Evolutionary conservation across 2,797 vertebrate species (phyloP), one percentile per base, ranked within the genome.

Genomic region (Micromesistius poutassou): DNA sequence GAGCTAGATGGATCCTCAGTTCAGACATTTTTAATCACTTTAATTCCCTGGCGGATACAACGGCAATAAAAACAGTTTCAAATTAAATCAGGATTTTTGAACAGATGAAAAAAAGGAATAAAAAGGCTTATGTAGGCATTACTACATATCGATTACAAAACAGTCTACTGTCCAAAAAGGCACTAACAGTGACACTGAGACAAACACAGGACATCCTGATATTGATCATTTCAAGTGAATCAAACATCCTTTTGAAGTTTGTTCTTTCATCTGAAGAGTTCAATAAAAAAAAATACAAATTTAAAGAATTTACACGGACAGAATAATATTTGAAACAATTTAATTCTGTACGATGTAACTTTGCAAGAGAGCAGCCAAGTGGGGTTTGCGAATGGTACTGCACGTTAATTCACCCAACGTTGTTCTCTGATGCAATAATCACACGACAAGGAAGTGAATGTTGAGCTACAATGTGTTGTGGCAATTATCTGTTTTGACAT

Each of bases 151-250:
- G 89, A 94, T 97, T 96, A 98, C 96, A 96, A 96, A 98, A 98
- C 97, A 98, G 97, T 99, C 97, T 98, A 98, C 97, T 94, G 96
- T 98, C 97, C 96, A 98, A 98, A 95, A 98, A 99, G 97, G 98
- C 97, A 99, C 97, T 98, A 97, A 97, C 97, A 94, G 95, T 96
- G 95, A 98, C 93, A 97, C 70, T 19, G 96, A 96, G 96, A 96
- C 95, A 94, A 95, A 94, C 96, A 95, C 92, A 94, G 71, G 78
- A 75, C 30, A 4, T 71, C 70, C 16, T 33, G 79, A 75, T 76
- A 40, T 68, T 81, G 77, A 83, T 79, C 72, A 84, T 92, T 92
- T 96, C 83, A 88, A 91, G 88, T 81, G 82, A 86, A 92, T 89
- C 90, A 78, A 90, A 85, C 81, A 74, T 92, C 89, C 87, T 87